Base-by-base conservation (phyloP, 1,140 invertebrate species). In the Leptinotarsa undecemlineata region DNA sequence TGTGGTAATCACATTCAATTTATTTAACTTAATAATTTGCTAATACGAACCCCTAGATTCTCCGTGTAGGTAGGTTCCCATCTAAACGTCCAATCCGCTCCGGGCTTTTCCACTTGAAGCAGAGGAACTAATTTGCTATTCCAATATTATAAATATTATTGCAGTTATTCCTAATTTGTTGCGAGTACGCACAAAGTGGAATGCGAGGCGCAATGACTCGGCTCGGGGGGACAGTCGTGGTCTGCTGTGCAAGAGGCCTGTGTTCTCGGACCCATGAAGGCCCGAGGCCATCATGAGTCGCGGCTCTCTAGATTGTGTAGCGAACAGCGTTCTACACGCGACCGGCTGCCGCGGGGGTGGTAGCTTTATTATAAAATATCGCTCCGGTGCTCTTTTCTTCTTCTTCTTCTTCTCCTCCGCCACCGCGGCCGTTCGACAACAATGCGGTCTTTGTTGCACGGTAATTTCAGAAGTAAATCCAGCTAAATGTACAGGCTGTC, bases 331-430 rank as follows among this genome's bases (percentile, higher is more conserved):
- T 64, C 71, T 79, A 81, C 81, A 83, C 82, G 81, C 82, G 82
- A 82, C 82, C 81, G 79, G 76, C 76, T 77, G 82, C 81, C 81
- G 81, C 81, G 81, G 81, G 81, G 81, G 81, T 81, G 81, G 71
- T 73, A 73, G 71, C 71, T 47, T 62, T 62, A 73, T 73, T 73
- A 64, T 61, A 73, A 73, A 73, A 73, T 73, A 73, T 64, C 26
- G 57, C 63, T 73, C 23, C 33, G 66, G n/a, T 15, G 3, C 19
- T 33, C 66, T 68, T 68, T 33, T 68, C 48, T 26, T 26, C 26
- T 33, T 33, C 26, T 33, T 33, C 26, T 61, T 57, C 19, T 23
- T 57, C 20, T 48, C 3, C 19, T 48, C 21, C 21, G 5, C 15
- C 17, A 0, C 21, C 19, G 70, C 20, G 70, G 47, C 61, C 23